Evolutionary conservation across 2,888 invertebrate genomes (phyloP).

Genomic region (Scaptomyza tumidula): DNA sequence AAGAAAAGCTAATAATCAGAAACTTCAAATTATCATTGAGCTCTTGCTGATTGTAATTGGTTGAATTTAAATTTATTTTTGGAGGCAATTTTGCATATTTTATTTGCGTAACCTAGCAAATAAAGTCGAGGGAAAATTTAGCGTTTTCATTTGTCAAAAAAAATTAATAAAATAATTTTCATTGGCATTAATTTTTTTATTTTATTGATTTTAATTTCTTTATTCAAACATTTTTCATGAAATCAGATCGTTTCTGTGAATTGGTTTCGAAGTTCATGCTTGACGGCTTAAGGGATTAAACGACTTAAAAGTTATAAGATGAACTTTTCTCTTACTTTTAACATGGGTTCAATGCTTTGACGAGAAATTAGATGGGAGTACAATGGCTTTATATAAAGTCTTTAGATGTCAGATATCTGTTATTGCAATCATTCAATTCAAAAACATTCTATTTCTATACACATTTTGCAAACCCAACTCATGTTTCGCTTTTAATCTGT

Average conservation of each 20-base stretch:
- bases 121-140: no score
- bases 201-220: neutral
- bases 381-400: conserved; percentile 1
- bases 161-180: no score
- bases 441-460: conserved; percentile 38
- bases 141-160: no score
- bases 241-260: no score
- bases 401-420: conserved; percentile 32
- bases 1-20: neutral
- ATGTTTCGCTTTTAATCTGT: conserved; percentile 45
- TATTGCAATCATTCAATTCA: conserved; percentile 47
- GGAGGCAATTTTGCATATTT: no score
- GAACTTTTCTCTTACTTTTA: neutral
- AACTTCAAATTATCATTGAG: no score
- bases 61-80: no score
- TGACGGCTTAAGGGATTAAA: neutral
- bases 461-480: conserved; percentile 38
- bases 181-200: no score
- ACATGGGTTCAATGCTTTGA: conserved; percentile 3
- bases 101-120: no score
- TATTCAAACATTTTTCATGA: no score
- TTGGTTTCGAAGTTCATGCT: neutral
- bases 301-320: no score
- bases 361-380: neutral
- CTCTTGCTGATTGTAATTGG: no score